These are phyloP conservation scores for Recurvirostra avosetta DNA, from an alignment of 2,113 vertebrate species.

Conservation along the genomic window DNA sequence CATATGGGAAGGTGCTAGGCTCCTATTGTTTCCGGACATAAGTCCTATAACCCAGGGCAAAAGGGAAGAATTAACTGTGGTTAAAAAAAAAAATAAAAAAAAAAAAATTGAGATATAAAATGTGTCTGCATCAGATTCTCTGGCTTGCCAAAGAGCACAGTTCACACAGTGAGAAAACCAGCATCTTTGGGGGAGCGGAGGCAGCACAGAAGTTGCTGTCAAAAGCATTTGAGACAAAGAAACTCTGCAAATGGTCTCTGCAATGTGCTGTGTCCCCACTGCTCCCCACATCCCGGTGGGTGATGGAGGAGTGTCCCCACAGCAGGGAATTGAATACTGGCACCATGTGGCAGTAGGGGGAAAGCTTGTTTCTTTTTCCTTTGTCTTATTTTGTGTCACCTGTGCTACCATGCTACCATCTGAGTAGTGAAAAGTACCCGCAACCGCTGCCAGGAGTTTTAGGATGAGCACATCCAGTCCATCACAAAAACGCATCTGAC, in stretches of 20 bases:
- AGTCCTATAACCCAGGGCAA: constrained; percentile 66
- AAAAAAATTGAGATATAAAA: constrained; percentile 35
- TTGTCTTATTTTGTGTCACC: not conserved
- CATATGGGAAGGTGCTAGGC: constrained; percentile 73
- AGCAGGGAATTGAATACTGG: not conserved
- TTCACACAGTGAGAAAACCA: constrained; percentile 41
- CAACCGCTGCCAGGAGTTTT: not conserved
- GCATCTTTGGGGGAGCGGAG: not conserved
- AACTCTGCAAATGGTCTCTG: not conserved
- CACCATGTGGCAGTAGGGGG: not conserved
- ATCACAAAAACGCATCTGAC: not conserved
- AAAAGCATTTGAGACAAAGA: not conserved
- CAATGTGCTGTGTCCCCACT: not conserved
- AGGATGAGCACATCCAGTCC: not conserved
- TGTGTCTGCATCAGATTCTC: constrained; percentile 40
- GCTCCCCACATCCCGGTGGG: not conserved
- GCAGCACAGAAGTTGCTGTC: constrained; percentile 10
- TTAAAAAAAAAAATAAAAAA: not conserved
- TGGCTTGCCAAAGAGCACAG: constrained; percentile 10
- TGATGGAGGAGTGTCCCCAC: not conserved
- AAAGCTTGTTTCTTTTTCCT: not conserved
- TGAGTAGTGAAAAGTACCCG: not conserved
- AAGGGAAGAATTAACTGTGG: constrained; percentile 70
- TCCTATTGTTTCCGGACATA: constrained; percentile 71
- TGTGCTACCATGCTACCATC: not conserved